Percentiles rank a stretch among this genome's conserved stretches.
phyloP scores from a whole-genome alignment of 2,113 vertebrate genomes.

The Corythaeola cristata region DNA sequence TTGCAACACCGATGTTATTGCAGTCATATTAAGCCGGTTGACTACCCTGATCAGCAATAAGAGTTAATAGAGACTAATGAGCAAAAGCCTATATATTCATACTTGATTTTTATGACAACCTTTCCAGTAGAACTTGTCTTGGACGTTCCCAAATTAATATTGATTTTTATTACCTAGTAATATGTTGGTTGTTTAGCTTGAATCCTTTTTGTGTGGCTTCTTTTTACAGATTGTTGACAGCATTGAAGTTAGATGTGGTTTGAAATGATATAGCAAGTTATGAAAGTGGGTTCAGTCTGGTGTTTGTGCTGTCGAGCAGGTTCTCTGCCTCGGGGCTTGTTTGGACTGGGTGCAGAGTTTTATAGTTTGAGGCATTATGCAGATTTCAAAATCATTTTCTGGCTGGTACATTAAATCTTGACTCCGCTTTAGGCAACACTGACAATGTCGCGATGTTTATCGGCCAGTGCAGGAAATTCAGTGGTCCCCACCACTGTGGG shows the following conservation, averaged over 20 bases:
- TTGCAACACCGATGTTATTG: accelerated
- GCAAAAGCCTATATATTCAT: not conserved
- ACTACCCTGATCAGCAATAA: not conserved
- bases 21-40: not conserved
- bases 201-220: not conserved
- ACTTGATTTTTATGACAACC: not conserved
- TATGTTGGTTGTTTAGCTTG: not conserved
- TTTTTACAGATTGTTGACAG: not conserved
- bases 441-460: accelerated
- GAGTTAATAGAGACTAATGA: not conserved
- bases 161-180: not conserved
- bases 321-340: not conserved
- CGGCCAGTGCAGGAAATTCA: not conserved
- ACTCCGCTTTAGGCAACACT: not conserved
- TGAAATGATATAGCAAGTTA: not conserved
- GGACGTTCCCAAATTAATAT: not conserved
- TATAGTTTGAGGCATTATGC: not conserved
- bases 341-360: not conserved
- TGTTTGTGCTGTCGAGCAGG: not conserved
- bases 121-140: not conserved
- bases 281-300: not conserved
- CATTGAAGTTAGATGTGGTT: not conserved
- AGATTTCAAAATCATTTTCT: not conserved
- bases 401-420: not conserved
- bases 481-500: not conserved